A percentile compares a stretch with the other conserved stretches of the same genome.
phyloP scores from a whole-genome alignment of 2,888 invertebrate genomes.

The Rhamnusium bicolor region DNA sequence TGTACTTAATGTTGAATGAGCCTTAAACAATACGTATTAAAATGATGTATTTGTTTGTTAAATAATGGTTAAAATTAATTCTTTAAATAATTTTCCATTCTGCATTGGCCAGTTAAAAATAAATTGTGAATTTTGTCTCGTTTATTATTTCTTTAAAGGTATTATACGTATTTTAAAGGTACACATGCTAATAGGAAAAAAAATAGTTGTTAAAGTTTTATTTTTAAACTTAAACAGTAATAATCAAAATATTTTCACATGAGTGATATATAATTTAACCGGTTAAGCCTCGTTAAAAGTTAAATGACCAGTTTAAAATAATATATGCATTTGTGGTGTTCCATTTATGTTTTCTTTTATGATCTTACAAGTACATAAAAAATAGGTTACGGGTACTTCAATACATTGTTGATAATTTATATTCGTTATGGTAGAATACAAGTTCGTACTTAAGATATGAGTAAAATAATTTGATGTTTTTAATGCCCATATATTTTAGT shows the following conservation, averaged over 20 bases:
- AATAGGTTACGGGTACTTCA: conserved; percentile 60
- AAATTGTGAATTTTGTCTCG: no score
- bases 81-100: no score
- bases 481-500: conserved; percentile 5
- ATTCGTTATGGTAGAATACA: conserved; percentile 14
- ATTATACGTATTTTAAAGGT: neutral
- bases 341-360: conserved; percentile 61
- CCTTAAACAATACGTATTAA: no score
- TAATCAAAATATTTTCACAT: conserved; percentile 6
- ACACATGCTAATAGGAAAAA: neutral
- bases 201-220: neutral
- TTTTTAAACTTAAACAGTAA: conserved; percentile 4
- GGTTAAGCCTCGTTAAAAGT: conserved; percentile 30
- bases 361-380: conserved; percentile 61
- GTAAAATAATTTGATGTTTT: conserved; percentile 20
- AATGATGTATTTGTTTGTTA: no score
- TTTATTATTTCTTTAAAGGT: no score
- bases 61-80: no score
- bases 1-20: no score
- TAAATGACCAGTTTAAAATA: conserved; percentile 33
- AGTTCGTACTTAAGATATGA: conserved; percentile 6
- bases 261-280: conserved; percentile 6
- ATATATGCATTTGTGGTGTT: conserved; percentile 56
- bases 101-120: no score
- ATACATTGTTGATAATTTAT: conserved; percentile 61